A percentile compares a stretch with the other conserved stretches of the same genome.
Evolutionary conservation across 2,113 vertebrate species (phyloP).

Genomic region (Plectropomus leopardus): DNA sequence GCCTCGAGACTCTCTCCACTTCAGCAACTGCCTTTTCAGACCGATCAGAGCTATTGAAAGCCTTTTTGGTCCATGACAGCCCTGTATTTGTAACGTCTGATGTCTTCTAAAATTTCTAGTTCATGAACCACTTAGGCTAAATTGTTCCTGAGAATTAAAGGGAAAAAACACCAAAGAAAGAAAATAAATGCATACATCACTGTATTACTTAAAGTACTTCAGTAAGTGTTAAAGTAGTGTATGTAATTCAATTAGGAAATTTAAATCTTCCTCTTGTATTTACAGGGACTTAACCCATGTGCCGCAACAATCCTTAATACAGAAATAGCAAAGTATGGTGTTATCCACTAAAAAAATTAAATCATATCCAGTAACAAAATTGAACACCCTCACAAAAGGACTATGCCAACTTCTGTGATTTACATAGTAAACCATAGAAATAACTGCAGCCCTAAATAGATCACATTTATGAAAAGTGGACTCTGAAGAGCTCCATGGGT

Average conservation of each 20-base stretch:
- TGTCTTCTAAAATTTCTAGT: slow-evolving; percentile 22
- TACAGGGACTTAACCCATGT: neutral
- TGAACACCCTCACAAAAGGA: neutral
- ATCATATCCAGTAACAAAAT: neutral
- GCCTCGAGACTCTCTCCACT: slow-evolving; percentile 54
- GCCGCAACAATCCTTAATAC: neutral
- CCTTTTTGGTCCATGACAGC: slow-evolving; percentile 21
- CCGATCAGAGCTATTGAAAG: slow-evolving; percentile 48
- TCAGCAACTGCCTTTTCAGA: slow-evolving; percentile 55
- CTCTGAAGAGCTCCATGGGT: neutral
- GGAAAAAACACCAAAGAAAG: neutral
- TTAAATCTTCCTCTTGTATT: neutral
- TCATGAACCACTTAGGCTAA: slow-evolving; percentile 24
- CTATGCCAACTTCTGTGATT: neutral
- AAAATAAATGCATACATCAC: neutral
- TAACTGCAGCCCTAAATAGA: neutral
- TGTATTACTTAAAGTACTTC: neutral
- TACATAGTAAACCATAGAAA: neutral
- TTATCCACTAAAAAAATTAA: neutral
- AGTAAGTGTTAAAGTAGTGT: neutral
- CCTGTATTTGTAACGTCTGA: slow-evolving; percentile 19
- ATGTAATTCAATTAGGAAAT: too few relatives aligned
- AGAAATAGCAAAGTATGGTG: neutral
- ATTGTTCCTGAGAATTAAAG: slow-evolving; percentile 1
- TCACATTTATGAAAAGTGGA: slow-evolving; percentile 7